Conservation (phyloP, 2,797 vertebrate species). For the Amblyopsis hoosieri region DNA sequence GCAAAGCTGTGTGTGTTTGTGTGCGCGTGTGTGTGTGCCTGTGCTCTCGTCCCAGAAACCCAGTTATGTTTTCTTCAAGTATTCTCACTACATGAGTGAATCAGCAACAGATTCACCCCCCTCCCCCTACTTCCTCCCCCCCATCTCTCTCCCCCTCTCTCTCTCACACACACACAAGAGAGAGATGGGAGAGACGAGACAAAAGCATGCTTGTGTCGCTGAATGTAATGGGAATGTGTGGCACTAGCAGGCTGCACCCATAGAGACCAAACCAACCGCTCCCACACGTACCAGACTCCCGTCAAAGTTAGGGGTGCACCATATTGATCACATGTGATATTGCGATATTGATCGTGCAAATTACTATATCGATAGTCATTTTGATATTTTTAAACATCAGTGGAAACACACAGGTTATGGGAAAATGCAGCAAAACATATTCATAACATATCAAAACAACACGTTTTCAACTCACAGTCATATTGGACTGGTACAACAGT, state of each 20-base stretch:
- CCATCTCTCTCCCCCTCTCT: not conserved
- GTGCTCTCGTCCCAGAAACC: not conserved
- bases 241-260: not conserved
- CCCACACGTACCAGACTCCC: constrained; percentile 9
- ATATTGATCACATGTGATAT: too few relatives aligned
- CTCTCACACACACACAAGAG: not conserved
- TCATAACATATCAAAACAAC: too few relatives aligned
- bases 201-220: not conserved
- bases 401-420: too few relatives aligned
- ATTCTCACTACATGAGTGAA: not conserved
- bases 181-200: not conserved
- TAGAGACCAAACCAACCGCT: constrained; percentile 12
- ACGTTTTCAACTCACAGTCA: too few relatives aligned
- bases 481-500: too few relatives aligned
- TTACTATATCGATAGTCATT: too few relatives aligned
- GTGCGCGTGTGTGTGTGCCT: not conserved
- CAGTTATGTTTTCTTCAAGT: too few relatives aligned
- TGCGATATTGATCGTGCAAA: too few relatives aligned
- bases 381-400: too few relatives aligned
- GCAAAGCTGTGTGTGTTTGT: not conserved
- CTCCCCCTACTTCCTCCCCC: not conserved
- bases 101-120: not conserved
- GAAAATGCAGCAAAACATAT: too few relatives aligned
- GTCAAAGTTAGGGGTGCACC: not conserved
- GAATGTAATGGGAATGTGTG: not conserved